Percentiles rank a stretch among this genome's conserved stretches.
Evolutionary conservation across 1,140 invertebrate species (phyloP).

Genomic region (Heliothis subflexa): DNA sequence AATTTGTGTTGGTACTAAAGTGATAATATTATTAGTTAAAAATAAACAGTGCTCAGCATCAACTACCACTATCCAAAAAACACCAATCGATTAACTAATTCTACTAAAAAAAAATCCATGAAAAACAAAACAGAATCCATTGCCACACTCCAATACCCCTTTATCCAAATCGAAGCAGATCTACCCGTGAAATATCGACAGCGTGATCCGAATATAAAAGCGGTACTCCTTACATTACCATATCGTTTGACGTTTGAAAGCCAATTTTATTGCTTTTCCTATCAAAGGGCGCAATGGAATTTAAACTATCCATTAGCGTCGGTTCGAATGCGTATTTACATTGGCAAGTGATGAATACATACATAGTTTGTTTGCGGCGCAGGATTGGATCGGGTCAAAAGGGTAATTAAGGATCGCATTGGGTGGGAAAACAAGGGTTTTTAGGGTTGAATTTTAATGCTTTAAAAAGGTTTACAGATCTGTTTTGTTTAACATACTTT

Average conservation of each 20-base stretch:
- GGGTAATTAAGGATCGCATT: not conserved
- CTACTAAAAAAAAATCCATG: not conserved
- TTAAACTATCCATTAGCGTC: slow-evolving; percentile 70
- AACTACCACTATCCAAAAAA: too few relatives aligned
- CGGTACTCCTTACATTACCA: slow-evolving; percentile 76
- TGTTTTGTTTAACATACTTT: too few relatives aligned
- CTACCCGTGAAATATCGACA: slow-evolving; percentile 77
- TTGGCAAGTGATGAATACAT: slow-evolving; percentile 21
- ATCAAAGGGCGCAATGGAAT: slow-evolving; percentile 72
- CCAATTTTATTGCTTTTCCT: slow-evolving; percentile 81
- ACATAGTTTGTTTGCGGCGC: slow-evolving; percentile 8
- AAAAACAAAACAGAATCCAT: slow-evolving; percentile 51
- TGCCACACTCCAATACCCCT: slow-evolving; percentile 58
- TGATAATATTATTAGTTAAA: too few relatives aligned
- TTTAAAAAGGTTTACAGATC: not conserved
- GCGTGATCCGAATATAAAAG: slow-evolving; percentile 76
- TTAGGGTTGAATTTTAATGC: not conserved
- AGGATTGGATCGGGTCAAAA: not conserved
- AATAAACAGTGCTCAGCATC: too few relatives aligned
- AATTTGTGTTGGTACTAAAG: too few relatives aligned
- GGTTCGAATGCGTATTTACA: slow-evolving; percentile 5
- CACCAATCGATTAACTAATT: not conserved
- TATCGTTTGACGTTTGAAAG: slow-evolving; percentile 80
- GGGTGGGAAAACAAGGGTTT: slow-evolving; percentile 7
- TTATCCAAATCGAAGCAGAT: slow-evolving; percentile 81